These are phyloP conservation scores for Napeogenes sylphis DNA, from an alignment of 2,888 invertebrate genomes.

Conservation along the genomic window DNA sequence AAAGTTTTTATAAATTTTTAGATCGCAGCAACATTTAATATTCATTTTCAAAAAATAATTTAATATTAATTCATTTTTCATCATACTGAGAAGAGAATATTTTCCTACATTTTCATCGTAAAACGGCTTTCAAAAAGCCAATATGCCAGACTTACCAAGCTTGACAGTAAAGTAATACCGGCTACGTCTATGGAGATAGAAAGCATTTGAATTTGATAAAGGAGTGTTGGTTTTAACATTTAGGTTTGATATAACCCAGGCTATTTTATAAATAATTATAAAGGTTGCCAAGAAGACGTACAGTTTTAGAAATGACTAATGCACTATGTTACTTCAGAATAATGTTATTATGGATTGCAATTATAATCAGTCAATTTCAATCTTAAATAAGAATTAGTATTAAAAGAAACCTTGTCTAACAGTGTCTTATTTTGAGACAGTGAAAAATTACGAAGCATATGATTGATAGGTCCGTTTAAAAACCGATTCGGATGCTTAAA, in stretches of 20 bases:
- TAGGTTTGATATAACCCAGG: background rate
- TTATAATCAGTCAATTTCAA: too few species aligned
- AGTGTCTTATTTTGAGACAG: slow-evolving; percentile 45
- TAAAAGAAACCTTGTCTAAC: background rate
- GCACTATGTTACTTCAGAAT: too few species aligned
- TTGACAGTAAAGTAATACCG: slow-evolving; percentile 5
- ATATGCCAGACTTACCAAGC: slow-evolving; percentile 3
- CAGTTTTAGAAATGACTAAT: too few species aligned
- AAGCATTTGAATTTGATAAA: slow-evolving; percentile 24
- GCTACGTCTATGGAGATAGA: slow-evolving; percentile 14
- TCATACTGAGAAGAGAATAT: slow-evolving; percentile 3
- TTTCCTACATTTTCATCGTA: background rate
- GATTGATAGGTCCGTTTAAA: slow-evolving; percentile 69
- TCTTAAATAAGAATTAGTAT: too few species aligned
- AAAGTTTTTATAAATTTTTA: too few species aligned
- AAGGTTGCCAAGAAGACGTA: too few species aligned
- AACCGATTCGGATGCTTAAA: slow-evolving; percentile 68
- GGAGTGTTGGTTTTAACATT: background rate
- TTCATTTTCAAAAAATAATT: background rate
- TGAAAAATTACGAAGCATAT: slow-evolving; percentile 66
- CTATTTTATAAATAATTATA: too few species aligned
- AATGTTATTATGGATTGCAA: too few species aligned
- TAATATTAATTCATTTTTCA: background rate
- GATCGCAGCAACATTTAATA: background rate
- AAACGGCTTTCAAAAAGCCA: slow-evolving; percentile 6